Percentiles rank a stretch among this genome's conserved stretches.
These are phyloP conservation scores for Salminus brasiliensis DNA, from an alignment of 2,113 vertebrate genomes.

Conservation along the genomic window DNA sequence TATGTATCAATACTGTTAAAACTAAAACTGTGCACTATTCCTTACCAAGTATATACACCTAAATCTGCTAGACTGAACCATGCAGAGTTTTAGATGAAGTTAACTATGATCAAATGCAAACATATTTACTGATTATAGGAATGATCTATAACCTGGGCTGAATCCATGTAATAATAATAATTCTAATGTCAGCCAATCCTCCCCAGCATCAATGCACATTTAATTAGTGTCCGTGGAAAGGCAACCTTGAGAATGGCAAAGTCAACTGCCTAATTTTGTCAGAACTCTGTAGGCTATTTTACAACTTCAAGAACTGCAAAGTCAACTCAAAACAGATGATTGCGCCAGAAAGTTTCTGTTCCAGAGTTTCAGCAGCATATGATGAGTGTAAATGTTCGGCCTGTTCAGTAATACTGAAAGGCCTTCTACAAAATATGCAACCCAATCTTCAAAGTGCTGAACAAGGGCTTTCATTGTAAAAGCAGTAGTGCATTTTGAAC, in stretches of 20 bases:
- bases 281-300: neutral
- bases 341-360: neutral
- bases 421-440: neutral
- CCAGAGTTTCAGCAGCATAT: neutral
- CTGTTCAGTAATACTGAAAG: neutral
- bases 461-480: neutral
- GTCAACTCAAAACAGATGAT: neutral
- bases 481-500: neutral
- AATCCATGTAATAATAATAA: neutral
- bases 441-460: constrained; percentile 1
- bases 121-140: neutral
- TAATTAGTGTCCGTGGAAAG: neutral
- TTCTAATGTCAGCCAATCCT: neutral
- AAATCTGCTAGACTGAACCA: no score
- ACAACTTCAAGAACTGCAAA: neutral
- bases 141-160: neutral
- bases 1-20: no score
- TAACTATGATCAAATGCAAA: no score
- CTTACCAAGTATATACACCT: no score
- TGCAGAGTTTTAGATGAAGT: no score
- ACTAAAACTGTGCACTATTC: no score
- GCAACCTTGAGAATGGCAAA: neutral
- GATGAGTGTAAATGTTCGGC: neutral
- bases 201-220: neutral
- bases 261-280: neutral